Conservation (phyloP, 2,888 invertebrate species). For the Trachelus troglodyta region DNA sequence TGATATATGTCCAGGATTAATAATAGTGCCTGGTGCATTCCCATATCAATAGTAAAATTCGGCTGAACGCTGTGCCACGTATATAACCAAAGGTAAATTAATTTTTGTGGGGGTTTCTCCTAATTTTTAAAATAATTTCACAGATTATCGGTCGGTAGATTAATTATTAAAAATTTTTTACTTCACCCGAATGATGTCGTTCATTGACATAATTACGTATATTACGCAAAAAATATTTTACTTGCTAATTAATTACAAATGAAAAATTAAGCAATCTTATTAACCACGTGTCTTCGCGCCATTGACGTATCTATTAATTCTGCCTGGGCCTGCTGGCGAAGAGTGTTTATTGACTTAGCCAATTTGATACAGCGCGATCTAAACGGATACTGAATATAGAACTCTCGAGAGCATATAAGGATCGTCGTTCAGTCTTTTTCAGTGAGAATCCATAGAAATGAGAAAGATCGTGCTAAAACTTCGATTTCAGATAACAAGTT, state of each 20-base stretch:
- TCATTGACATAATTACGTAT: background rate
- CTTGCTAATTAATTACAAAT: background rate
- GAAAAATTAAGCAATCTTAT: background rate
- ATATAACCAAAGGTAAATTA: background rate
- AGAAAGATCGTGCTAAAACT: background rate
- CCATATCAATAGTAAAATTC: background rate
- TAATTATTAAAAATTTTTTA: background rate
- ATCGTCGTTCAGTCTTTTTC: background rate
- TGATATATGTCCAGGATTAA: background rate
- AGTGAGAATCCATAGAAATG: background rate
- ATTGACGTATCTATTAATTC: background rate
- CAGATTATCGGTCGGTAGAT: background rate
- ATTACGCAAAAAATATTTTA: background rate
- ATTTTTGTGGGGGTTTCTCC: background rate
- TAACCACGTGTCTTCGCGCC: background rate
- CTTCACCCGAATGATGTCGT: background rate
- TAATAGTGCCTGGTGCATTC: background rate
- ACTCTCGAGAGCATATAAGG: background rate
- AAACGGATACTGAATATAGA: conserved; percentile 24
- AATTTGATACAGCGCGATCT: conserved; percentile 22
- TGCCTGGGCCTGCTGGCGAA: background rate
- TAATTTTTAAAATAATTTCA: background rate
- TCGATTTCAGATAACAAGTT: background rate
- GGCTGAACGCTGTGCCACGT: background rate
- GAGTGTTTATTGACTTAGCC: conserved; percentile 18